Percentiles rank a stretch among this genome's conserved stretches.
phyloP scores from a whole-genome alignment of 2,888 invertebrate species.

The Drosophila eohydei region DNA sequence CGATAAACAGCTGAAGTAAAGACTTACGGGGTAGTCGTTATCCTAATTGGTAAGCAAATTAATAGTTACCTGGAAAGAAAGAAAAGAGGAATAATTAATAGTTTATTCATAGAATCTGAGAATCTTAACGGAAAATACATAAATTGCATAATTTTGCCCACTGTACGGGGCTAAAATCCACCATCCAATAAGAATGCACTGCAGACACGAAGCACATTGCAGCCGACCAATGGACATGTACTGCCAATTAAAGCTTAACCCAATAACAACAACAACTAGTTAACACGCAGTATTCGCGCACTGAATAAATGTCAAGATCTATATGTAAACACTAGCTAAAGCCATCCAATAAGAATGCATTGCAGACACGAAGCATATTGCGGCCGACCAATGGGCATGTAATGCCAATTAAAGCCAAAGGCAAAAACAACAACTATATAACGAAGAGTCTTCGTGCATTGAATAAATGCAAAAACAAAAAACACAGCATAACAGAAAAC shows the following conservation, averaged over 20 bases:
- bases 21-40: slow-evolving; percentile 33
- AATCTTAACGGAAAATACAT: neutral
- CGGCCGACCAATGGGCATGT: slow-evolving; percentile 16
- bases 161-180: neutral
- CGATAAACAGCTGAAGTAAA: slow-evolving; percentile 32
- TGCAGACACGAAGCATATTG: slow-evolving; percentile 2
- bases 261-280: neutral
- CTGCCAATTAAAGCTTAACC: neutral
- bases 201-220: neutral
- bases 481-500: slow-evolving; percentile 2
- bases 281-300: neutral
- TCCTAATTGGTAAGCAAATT: slow-evolving; percentile 8
- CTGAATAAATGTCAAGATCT: neutral
- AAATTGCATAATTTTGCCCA: neutral
- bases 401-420: slow-evolving; percentile 2
- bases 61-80: slow-evolving; percentile 64
- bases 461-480: slow-evolving; percentile 13
- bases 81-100: slow-evolving; percentile 9
- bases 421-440: slow-evolving; percentile 16
- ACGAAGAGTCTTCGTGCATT: slow-evolving; percentile 52
- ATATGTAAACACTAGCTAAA: neutral
- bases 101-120: neutral
- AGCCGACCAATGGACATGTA: slow-evolving; percentile 15
- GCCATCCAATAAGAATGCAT: slow-evolving; percentile 8
- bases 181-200: slow-evolving; percentile 6